A percentile compares a stretch with the other conserved stretches of the same genome.
phyloP scores from a whole-genome alignment of 2,113 vertebrate genomes.

The Todiramphus chloris region DNA sequence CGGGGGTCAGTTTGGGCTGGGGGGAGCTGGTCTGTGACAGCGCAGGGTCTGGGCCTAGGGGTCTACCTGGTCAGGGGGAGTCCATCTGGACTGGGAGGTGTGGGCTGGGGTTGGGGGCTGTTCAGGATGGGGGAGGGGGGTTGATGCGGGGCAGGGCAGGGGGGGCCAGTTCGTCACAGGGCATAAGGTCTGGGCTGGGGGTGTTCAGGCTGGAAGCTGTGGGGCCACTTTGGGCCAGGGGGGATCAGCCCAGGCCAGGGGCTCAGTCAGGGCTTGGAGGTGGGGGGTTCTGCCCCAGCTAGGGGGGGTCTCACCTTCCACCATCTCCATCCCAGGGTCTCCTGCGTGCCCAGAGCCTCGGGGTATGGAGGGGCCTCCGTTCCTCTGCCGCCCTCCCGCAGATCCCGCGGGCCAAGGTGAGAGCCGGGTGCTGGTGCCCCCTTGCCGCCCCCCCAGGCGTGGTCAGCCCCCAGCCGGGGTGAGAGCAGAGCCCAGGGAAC shows the following conservation, averaged over 20 bases:
- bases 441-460: accelerated
- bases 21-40: too few species aligned
- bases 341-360: neutral
- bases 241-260: neutral
- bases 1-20: too few species aligned
- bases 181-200: too few species aligned
- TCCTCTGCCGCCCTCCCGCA: neutral
- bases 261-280: neutral
- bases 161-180: too few species aligned
- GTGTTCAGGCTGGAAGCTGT: too few species aligned
- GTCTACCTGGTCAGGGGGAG: too few species aligned
- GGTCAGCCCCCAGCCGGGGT: neutral
- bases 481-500: neutral
- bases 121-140: too few species aligned
- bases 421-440: neutral
- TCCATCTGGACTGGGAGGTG: too few species aligned
- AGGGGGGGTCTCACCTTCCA: neutral
- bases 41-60: too few species aligned
- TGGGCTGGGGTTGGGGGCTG: too few species aligned
- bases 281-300: neutral
- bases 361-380: neutral
- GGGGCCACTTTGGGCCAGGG: too few species aligned
- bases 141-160: too few species aligned
- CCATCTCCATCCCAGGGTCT: neutral
- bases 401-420: neutral